A percentile compares a stretch with the other conserved stretches of the same genome.
phyloP scores from a whole-genome alignment of 2,888 invertebrate species.

The Lamellibrachia columna region DNA sequence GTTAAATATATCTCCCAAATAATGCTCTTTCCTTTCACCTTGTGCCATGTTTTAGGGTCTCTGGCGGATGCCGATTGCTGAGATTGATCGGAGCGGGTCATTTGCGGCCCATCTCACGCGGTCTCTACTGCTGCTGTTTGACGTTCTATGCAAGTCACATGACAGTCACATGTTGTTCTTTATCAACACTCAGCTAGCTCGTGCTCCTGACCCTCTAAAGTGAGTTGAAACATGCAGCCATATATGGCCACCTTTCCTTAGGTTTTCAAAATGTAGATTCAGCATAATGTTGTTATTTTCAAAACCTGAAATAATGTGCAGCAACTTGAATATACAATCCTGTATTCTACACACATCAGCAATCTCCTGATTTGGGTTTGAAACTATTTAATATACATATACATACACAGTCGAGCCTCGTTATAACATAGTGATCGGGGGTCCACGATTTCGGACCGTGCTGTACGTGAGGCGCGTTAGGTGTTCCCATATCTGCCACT shows the following conservation, averaged over 20 bases:
- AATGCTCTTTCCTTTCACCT: neutral
- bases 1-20: neutral
- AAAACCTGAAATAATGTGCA: no score
- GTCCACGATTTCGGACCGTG: no score
- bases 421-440: no score
- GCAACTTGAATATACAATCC: no score
- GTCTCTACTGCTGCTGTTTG: constrained; percentile 82
- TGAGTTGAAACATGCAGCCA: neutral
- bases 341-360: no score
- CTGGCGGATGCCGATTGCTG: constrained; percentile 89
- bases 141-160: constrained; percentile 80
- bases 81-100: constrained; percentile 91
- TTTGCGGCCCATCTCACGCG: constrained; percentile 91
- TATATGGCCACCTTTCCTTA: neutral
- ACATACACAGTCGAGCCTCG: no score
- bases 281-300: no score
- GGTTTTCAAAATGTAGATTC: no score
- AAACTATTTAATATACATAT: no score
- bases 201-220: constrained; percentile 71
- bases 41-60: constrained; percentile 73
- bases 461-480: no score
- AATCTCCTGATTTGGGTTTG: no score
- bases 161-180: constrained; percentile 84
- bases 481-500: no score
- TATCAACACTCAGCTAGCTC: constrained; percentile 80